Conservation (phyloP, 1,140 invertebrate species). For the Nylanderia fulva region DNA sequence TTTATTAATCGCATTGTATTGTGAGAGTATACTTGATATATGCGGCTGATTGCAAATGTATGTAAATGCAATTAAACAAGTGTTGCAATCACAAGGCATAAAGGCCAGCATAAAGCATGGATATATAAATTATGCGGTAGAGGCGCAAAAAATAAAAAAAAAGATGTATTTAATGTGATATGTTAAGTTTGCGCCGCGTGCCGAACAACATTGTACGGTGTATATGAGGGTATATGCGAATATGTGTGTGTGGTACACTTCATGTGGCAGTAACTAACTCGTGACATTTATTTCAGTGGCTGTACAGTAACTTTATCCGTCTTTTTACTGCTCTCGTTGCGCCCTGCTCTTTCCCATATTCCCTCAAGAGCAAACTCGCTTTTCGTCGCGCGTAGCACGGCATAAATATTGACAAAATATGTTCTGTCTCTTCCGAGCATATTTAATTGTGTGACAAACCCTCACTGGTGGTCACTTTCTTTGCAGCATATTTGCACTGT, state of each 20-base stretch:
- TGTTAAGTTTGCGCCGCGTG: constrained; percentile 64
- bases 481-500: constrained; percentile 20
- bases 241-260: constrained; percentile 52
- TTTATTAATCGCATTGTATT: constrained; percentile 29
- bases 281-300: constrained; percentile 72
- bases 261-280: constrained; percentile 71
- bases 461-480: constrained; percentile 10
- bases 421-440: constrained; percentile 23
- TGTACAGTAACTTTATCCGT: constrained; percentile 68
- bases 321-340: constrained; percentile 66
- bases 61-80: constrained; percentile 71
- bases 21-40: constrained; percentile 13
- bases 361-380: constrained; percentile 38
- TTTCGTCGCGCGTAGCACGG: constrained; percentile 39
- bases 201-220: constrained; percentile 60
- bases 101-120: constrained; percentile 67
- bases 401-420: constrained; percentile 68
- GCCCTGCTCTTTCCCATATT: constrained; percentile 59
- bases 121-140: constrained; percentile 65
- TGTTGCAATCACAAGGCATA: constrained; percentile 56
- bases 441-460: constrained; percentile 43
- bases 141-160: constrained; percentile 47
- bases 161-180: constrained; percentile 70
- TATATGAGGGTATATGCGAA: background rate
- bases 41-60: constrained; percentile 48